These are phyloP conservation scores for Eupithecia dodoneata DNA, from an alignment of 2,888 invertebrate genomes.

Conservation along the genomic window DNA sequence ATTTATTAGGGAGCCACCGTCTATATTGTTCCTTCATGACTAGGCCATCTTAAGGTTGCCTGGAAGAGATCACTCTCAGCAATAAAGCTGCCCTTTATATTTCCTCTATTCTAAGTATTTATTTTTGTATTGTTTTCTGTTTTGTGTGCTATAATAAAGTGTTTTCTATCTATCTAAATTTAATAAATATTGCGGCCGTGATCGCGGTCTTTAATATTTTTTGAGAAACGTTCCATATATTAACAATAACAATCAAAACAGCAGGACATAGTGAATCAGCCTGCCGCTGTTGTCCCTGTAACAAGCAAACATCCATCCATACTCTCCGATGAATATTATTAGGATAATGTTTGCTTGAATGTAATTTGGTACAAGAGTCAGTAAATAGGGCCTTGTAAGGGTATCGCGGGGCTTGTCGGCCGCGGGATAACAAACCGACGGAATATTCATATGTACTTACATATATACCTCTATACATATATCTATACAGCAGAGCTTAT, in stretches of 20 bases:
- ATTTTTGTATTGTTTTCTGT: too few species aligned
- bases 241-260: not conserved
- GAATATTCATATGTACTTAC: not conserved
- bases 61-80: too few species aligned
- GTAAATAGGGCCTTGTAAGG: conserved; percentile 4
- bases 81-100: too few species aligned
- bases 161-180: not conserved
- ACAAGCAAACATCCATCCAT: not conserved
- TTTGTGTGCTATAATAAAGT: too few species aligned
- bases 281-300: not conserved
- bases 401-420: not conserved
- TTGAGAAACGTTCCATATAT: not conserved
- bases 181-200: not conserved
- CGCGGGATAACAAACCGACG: not conserved
- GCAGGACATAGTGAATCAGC: not conserved
- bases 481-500: not conserved
- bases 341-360: not conserved
- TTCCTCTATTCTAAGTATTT: too few species aligned
- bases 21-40: too few species aligned
- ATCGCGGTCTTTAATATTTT: not conserved
- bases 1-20: too few species aligned
- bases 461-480: not conserved
- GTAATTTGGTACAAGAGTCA: not conserved
- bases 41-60: too few species aligned
- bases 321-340: not conserved